These are phyloP conservation scores for Pluvianellus socialis DNA, from an alignment of 2,113 vertebrate species.

Conservation along the genomic window DNA sequence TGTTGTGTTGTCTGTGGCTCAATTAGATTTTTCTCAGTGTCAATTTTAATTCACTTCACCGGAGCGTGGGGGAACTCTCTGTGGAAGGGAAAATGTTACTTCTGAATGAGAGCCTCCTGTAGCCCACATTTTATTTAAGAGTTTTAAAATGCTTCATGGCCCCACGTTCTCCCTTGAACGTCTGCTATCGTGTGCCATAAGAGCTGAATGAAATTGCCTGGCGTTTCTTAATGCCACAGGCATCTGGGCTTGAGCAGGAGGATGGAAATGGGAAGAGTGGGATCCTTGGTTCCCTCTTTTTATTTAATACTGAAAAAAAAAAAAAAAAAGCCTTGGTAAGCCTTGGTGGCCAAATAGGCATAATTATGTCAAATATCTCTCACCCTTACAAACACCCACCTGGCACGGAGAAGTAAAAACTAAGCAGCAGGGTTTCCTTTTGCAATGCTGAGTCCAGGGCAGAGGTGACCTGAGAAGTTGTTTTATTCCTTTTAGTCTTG, in stretches of 20 bases:
- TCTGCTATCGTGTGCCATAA: not conserved
- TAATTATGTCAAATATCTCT: not conserved
- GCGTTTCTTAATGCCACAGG: not conserved
- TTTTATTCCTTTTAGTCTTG: not conserved
- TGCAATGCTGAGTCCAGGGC: not conserved
- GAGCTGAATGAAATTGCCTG: not conserved
- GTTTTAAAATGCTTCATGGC: not conserved
- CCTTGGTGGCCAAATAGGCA: not conserved
- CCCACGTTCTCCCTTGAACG: not conserved
- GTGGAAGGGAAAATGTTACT: slow-evolving; percentile 22
- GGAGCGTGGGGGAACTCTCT: not conserved
- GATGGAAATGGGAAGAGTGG: not conserved
- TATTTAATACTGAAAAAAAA: not conserved
- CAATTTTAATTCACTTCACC: slow-evolving; percentile 67
- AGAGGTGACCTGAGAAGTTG: not conserved
- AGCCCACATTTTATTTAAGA: slow-evolving; percentile 7
- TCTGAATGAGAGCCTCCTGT: slow-evolving; percentile 23
- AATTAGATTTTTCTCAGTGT: slow-evolving; percentile 63
- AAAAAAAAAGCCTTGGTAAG: not conserved
- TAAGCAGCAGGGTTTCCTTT: not conserved
- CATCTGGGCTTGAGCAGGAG: not conserved
- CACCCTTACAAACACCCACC: not conserved
- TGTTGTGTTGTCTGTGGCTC: slow-evolving; percentile 60
- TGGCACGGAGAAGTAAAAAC: not conserved
- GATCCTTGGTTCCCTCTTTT: not conserved